These are phyloP conservation scores for Balaenoptera acutorostrata DNA, from an alignment of 2,113 vertebrate species.

Conservation along the genomic window DNA sequence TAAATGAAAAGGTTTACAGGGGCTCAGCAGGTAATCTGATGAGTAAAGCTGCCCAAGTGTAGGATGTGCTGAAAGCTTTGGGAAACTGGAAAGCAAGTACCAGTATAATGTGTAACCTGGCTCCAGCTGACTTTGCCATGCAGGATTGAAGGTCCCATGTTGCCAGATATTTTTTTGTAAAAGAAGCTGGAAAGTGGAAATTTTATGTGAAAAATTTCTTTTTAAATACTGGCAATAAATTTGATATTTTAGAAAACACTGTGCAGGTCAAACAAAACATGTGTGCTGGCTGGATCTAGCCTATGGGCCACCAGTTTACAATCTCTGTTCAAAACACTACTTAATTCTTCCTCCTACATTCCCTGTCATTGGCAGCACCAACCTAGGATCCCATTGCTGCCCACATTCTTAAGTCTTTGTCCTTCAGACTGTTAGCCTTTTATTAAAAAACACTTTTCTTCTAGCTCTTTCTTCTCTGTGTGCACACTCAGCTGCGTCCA, in stretches of 20 bases:
- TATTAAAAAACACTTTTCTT: neutral
- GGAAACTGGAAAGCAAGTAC: neutral
- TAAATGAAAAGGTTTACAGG: neutral
- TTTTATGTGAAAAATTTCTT: constrained; percentile 20
- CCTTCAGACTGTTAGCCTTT: neutral
- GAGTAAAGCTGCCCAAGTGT: neutral
- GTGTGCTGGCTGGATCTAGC: neutral
- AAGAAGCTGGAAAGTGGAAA: neutral
- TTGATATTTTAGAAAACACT: constrained; percentile 5
- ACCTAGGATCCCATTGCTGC: neutral
- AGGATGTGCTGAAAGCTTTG: neutral
- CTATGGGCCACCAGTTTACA: neutral
- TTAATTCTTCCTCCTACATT: constrained; percentile 23
- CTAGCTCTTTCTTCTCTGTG: neutral
- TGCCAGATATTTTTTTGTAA: neutral
- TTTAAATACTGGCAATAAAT: constrained; percentile 16
- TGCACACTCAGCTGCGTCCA: neutral
- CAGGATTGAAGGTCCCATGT: neutral
- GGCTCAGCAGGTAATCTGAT: neutral
- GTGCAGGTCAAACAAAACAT: constrained; percentile 6
- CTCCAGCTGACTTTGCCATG: neutral
- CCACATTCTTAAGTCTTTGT: neutral
- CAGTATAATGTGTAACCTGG: neutral
- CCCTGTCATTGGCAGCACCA: neutral
- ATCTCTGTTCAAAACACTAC: neutral